A percentile compares a stretch with the other conserved stretches of the same genome.
These are phyloP conservation scores for Eupsilia transversa DNA, from an alignment of 2,888 invertebrate genomes.

Conservation along the genomic window DNA sequence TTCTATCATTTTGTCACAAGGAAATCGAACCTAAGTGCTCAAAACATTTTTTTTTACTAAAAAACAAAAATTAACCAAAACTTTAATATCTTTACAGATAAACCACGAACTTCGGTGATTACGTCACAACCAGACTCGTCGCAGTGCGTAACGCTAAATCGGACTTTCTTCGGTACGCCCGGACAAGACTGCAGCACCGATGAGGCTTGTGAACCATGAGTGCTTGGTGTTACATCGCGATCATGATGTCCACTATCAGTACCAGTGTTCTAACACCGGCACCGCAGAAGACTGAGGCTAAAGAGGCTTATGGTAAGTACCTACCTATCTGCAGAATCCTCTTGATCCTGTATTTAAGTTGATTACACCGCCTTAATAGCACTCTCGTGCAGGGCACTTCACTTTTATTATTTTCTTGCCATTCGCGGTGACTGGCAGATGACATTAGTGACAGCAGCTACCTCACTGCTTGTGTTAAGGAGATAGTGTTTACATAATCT, in stretches of 20 bases:
- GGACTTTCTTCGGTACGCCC: conserved; percentile 64
- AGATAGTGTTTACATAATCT: no score
- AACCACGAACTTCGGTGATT: conserved; percentile 25
- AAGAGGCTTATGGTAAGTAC: conserved; percentile 83
- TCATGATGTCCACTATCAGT: conserved; percentile 87
- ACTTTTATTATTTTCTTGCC: no score
- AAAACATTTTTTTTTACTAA: not conserved
- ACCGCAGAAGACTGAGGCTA: conserved; percentile 85
- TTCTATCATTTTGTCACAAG: not conserved
- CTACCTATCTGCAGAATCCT: not conserved
- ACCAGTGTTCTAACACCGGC: conserved; percentile 84
- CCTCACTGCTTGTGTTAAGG: no score
- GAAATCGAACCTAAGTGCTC: not conserved
- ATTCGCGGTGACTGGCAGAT: no score
- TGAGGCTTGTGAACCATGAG: conserved; percentile 87
- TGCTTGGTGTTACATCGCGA: conserved; percentile 87
- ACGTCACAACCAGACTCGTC: conserved; percentile 10
- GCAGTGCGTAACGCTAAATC: conserved; percentile 31
- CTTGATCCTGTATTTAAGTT: no score
- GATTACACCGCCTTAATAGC: no score
- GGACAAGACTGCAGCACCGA: conserved; percentile 78
- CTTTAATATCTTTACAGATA: conserved; percentile 57
- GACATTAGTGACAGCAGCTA: no score
- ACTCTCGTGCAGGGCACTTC: no score
- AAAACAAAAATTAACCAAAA: conserved; percentile 4